Base-by-base conservation (phyloP, 2,797 vertebrate genomes). In the Myotis findleyi region DNA sequence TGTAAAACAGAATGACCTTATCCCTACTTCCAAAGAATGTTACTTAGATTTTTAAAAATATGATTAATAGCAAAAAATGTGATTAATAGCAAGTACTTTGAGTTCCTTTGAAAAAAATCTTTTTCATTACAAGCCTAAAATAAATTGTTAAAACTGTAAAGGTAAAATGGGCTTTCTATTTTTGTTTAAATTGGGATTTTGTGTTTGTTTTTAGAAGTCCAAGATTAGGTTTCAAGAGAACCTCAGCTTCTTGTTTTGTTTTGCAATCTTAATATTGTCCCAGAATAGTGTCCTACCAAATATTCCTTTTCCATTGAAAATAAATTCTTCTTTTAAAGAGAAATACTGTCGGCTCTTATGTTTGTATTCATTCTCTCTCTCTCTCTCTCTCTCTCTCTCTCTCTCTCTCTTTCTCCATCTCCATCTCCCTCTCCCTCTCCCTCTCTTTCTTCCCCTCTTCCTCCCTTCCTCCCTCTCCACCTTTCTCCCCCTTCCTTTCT, bases 21-120 rank as follows among this genome's bases (percentile, higher is more conserved):
- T 92, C 27, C 2, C n/a, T 82, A 57, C 55, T 53, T 87, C 68
- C 41, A 30, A 64, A 44, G 44, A 95, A 87, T 81, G 66, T 25
- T 93, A 91, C 55, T 62, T 87, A 77, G 49, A 36, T 49, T 95
- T 64, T 64, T 30, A 64, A 20, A 91, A 88, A 96, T 88, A 44
- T 62, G n/a, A 93, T 41, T 87, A 86, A 89, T 44, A 77, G 44
- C 13, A 90, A 0, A 18, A 91, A 88, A 96, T 88, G 49, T 73
- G n/a, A 93, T 41, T 84, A 86, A 89, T 44, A 77, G 51, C 21
- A 89, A 89, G 17, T 84, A 68, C 12, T 93, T 87, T 62, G 38
- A 92, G 11, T 77, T 87, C 6, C 23, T 71, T 87, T 94, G 69
- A 81, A 87, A 92, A 85, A 94, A 44, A 64, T 4, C 9, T 68